phyloP scores from a whole-genome alignment of 2,113 vertebrate species.

The Zosterops japonicus region DNA sequence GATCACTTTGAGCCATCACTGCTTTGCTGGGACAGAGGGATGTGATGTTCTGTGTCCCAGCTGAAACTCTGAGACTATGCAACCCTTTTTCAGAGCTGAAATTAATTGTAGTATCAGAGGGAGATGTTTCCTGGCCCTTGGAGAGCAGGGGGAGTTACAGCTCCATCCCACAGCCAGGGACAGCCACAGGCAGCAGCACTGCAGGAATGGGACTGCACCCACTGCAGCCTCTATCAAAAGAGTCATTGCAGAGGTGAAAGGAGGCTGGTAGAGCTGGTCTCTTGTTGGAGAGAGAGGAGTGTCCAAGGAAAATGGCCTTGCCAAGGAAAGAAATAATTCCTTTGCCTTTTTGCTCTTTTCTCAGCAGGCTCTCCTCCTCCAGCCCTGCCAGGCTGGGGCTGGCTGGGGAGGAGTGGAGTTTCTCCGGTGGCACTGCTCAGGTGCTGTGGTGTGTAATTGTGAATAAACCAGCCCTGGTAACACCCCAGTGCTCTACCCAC shows the following conservation, averaged over 20 bases:
- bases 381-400: too few species aligned
- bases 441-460: neutral
- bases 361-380: neutral
- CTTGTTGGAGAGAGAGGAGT: neutral
- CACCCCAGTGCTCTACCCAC: neutral
- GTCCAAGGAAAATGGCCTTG: neutral
- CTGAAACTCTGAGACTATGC: neutral
- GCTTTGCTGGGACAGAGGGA: neutral
- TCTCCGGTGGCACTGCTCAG: fast-evolving
- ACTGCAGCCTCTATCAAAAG: neutral
- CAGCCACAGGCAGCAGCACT: neutral
- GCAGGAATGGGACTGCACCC: neutral
- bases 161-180: neutral
- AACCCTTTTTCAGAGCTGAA: neutral
- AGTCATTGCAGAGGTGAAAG: neutral
- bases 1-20: neutral
- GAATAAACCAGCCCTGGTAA: neutral
- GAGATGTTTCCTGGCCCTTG: neutral
- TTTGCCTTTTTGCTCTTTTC: neutral
- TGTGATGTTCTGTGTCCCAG: neutral
- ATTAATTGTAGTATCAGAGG: neutral
- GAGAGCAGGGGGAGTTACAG: neutral
- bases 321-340: neutral
- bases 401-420: neutral
- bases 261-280: neutral